Conservation (phyloP, 2,113 vertebrate species). For the Genyomyrus donnyi region DNA sequence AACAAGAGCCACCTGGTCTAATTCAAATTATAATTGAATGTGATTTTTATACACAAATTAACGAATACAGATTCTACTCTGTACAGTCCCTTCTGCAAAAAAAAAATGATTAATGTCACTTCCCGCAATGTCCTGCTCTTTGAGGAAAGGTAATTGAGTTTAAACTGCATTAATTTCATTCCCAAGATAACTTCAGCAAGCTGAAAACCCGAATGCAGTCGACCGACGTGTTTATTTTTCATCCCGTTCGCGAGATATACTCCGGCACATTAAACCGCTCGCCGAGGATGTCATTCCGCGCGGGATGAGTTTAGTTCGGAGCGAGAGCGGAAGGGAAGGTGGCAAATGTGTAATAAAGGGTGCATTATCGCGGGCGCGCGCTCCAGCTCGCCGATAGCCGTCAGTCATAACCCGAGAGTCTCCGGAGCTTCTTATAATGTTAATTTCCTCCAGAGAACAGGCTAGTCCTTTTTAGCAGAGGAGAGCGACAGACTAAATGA, state of each 20-base stretch:
- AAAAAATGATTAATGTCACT: constrained; percentile 4
- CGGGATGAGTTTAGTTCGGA: not conserved
- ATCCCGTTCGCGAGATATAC: constrained; percentile 4
- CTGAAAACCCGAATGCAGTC: not conserved
- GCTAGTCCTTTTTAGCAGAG: not conserved
- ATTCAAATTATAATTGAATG: constrained; percentile 16
- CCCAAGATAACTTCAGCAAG: constrained; percentile 3
- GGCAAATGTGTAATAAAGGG: constrained; percentile 12
- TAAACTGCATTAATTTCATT: constrained; percentile 15
- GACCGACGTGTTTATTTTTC: constrained; percentile 12
- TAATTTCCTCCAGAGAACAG: constrained; percentile 18
- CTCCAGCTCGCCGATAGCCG: constrained; percentile 5
- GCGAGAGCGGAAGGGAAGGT: not conserved
- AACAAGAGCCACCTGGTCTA: constrained; percentile 13
- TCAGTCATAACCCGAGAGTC: constrained; percentile 16
- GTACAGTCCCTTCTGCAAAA: not conserved
- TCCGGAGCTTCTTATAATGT: constrained; percentile 13
- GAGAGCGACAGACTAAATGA: constrained; percentile 15
- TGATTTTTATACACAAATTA: constrained; percentile 16
- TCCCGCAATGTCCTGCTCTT: not conserved
- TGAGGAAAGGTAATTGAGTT: constrained; percentile 11
- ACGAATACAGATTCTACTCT: not conserved
- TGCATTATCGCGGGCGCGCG: not conserved
- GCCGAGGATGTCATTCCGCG: constrained; percentile 7
- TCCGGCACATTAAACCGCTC: constrained; percentile 12